Evolutionary conservation across 53 echinoderm and acorn worm genomes (phyloP), one percentile per base, ranked within the genome.

Genomic region (Antedon mediterranea): DNA sequence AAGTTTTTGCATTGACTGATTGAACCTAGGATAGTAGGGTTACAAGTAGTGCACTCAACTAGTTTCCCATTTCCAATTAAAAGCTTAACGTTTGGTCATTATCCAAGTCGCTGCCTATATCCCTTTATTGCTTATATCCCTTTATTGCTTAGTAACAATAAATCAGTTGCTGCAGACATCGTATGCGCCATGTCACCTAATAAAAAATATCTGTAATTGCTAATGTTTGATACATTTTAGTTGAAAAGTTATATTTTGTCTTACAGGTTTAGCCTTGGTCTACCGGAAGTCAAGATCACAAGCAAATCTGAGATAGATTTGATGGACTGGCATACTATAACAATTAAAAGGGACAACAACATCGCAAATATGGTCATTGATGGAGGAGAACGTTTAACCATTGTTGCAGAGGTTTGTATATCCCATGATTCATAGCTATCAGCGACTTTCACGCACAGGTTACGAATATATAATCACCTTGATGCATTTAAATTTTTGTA

Each of bases 251-350:
- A 13, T 34, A 28, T 74, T 6, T 71, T 0, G 8, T 44, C 29
- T 70, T 28, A 42, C 31, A 83, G 89, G 74, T 91, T 82, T 42
- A 89, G 90, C 74, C 92, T 92, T 37, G 98, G 98, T 2, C 85
- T 90, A 72, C 86, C 86, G 23, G 84, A 90, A 31, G 98, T 83
- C 2, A 34, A 87, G 34, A 86, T 92, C 44, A 78, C 72, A 20
- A 90, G 90, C 32, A 84, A 75, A 29, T 71, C 82, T 30, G 43
- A 43, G 28, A 71, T 98, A 15, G 80, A 82, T 26, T 70, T 88
- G 34, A 76, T 90, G 43, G 76, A 85, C 29, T 97, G 97, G 97
- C 92, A 98, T 73, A 84, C 84, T 8, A 86, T 93, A 20, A 87
- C 81, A 32, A 75, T 98, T 44, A 84, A 81, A 29, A 83, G 98